Evolutionary conservation across 1,140 invertebrate genomes (phyloP).

Genomic region (Drosophila sp.): DNA sequence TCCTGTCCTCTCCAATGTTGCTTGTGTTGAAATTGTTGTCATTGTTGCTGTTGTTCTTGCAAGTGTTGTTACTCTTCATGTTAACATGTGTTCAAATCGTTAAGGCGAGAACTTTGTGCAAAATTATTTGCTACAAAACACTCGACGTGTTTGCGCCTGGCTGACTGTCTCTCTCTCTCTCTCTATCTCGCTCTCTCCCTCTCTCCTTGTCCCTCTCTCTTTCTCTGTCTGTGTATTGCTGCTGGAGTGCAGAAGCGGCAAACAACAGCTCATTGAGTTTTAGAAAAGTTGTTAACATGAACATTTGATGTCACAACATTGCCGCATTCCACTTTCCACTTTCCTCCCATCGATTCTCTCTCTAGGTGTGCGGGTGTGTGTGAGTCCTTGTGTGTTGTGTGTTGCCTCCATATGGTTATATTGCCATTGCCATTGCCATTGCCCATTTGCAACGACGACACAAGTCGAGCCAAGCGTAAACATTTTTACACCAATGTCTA

Average conservation of each 20-base stretch:
- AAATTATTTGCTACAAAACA: conserved; percentile 82
- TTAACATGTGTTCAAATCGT: conserved; percentile 83
- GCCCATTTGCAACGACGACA: conserved; percentile 45
- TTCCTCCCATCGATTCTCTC: conserved; percentile 3
- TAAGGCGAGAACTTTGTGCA: conserved; percentile 82
- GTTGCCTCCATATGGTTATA: conserved; percentile 42
- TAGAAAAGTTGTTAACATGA: conserved; percentile 83
- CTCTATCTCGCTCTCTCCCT: neutral
- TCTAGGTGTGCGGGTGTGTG: conserved; percentile 23
- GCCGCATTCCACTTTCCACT: conserved; percentile 26
- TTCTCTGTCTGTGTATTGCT: conserved; percentile 9
- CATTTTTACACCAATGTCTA: conserved; percentile 56
- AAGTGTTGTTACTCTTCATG: conserved; percentile 76
- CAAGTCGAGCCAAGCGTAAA: conserved; percentile 63
- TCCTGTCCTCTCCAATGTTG: conserved; percentile 33
- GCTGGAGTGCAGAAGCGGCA: conserved; percentile 36
- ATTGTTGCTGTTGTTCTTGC: conserved; percentile 45
- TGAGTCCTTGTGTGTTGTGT: conserved; percentile 13
- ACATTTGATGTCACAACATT: conserved; percentile 82
- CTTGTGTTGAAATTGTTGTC: conserved; percentile 20
- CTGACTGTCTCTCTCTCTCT: conserved; percentile 30
- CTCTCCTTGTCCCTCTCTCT: neutral
- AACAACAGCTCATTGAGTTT: conserved; percentile 82
- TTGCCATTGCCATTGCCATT: conserved; percentile 49
- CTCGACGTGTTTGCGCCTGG: conserved; percentile 77